Evolutionary conservation across 2,113 vertebrate genomes (phyloP).

Genomic region (Coregonus clupeaformis): DNA sequence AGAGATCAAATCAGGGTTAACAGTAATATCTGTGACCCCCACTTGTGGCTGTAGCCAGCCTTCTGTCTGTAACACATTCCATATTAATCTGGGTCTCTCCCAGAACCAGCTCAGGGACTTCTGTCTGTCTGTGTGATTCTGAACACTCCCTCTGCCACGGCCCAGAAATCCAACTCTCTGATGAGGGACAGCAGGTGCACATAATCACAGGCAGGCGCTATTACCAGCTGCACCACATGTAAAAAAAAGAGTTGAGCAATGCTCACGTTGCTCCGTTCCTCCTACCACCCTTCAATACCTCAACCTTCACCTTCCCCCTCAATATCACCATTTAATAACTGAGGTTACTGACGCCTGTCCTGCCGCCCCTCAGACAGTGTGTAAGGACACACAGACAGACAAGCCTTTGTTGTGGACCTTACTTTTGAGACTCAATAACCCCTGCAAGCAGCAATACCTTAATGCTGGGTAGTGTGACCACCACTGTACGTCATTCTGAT

Average conservation of each 20-base stretch:
- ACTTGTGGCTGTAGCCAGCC: neutral
- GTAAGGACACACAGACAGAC: neutral
- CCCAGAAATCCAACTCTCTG: conserved; percentile 39
- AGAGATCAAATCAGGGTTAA: conserved; percentile 9
- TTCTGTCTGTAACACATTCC: conserved; percentile 10
- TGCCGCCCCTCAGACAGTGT: neutral
- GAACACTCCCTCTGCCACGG: conserved; percentile 9
- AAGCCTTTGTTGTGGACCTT: neutral
- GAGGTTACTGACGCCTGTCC: neutral
- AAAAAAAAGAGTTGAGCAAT: too few relatives aligned
- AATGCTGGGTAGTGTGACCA: neutral
- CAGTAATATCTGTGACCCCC: neutral
- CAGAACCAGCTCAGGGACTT: conserved; percentile 7
- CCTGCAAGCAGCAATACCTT: neutral
- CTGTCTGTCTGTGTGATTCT: conserved; percentile 7
- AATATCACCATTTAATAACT: neutral
- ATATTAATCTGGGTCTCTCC: neutral
- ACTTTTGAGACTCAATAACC: neutral
- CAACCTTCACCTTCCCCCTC: neutral
- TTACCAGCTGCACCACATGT: conserved; percentile 45
- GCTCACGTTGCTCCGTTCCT: neutral
- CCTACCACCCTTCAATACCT: neutral
- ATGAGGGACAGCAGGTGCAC: conserved; percentile 47
- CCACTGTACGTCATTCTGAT: neutral
- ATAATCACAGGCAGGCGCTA: conserved; percentile 28